phyloP scores from a whole-genome alignment of 2,888 invertebrate genomes.

The Hypsopygia costalis region DNA sequence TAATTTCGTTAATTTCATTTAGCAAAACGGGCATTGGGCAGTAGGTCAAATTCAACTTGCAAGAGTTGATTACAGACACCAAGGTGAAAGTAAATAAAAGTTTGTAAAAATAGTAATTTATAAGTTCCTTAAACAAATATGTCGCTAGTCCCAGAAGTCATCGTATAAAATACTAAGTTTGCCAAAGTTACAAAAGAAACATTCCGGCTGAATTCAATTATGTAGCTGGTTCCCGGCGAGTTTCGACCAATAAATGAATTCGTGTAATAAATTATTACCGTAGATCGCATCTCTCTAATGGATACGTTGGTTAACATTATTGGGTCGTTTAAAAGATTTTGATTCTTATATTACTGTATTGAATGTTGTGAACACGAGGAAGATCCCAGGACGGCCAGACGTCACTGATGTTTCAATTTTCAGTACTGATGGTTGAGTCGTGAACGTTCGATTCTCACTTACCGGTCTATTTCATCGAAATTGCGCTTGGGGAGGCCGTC shows the following conservation, averaged over 20 bases:
- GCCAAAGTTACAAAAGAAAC: conserved; percentile 4
- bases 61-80: too few species aligned
- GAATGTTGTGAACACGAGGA: too few species aligned
- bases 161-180: conserved; percentile 4
- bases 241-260: conserved; percentile 1
- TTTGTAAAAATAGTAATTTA: background rate
- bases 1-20: too few species aligned
- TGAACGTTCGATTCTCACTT: conserved; percentile 19
- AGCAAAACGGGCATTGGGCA: too few species aligned
- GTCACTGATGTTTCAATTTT: too few species aligned
- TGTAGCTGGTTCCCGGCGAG: conserved; percentile 1
- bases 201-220: conserved; percentile 11
- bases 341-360: too few species aligned
- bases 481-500: conserved; percentile 67
- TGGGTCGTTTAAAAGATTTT: too few species aligned
- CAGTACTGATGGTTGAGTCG: background rate
- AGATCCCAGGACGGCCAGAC: too few species aligned
- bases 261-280: conserved; percentile 11
- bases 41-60: too few species aligned
- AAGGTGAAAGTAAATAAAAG: too few species aligned
- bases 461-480: conserved; percentile 83
- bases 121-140: background rate
- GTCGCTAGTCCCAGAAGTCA: conserved; percentile 4
- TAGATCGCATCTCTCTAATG: background rate
- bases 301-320: too few species aligned